Evolutionary conservation across 2,113 vertebrate genomes (phyloP), one percentile per base, ranked within the genome.

Genomic region (Rhineura floridana): DNA sequence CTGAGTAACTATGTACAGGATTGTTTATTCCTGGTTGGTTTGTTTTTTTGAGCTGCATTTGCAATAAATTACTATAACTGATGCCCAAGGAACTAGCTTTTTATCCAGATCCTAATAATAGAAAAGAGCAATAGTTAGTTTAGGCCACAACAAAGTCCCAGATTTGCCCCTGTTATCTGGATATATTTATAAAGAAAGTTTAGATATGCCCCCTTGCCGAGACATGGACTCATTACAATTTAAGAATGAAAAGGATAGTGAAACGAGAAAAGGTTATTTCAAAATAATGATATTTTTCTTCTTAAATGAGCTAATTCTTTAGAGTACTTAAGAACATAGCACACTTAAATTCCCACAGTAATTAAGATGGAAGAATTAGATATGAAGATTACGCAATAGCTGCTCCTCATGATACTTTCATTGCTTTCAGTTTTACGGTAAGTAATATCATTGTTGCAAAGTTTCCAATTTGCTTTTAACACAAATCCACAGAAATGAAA

Each of bases 401-500:
- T 93, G 89, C 89, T 87, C 92, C 92, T 93, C 87, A 82, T 0
- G 77, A 94, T 94, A 85, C 92, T 94, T 95, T 93, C 87, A 93
- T 92, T 91, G 89, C 72, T 94, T 93, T 93, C 75, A 86, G 92
- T 77, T 95, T 95, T 93, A 93, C 91, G 87, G 88, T 93, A 96
- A 93, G 93, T 91, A 95, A 89, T 95, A 93, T 95, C 85, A 85
- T 92, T 93, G 93, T 95, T 94, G 91, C 92, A 86, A 93, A 95
- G 94, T 95, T 94, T 95, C 93, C 92, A 95, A 94, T 95, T 95
- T 93, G 94, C 93, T 93, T 95, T 94, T 96, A 87, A 93, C 90
- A 91, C 88, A 93, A 94, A 95, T 93, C 85, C 0, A 0, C 85
- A 94, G 93, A 95, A 96, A 94, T 94, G 93, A 93, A 91, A 95